These are phyloP conservation scores for Cryptoblepharus egeriae DNA, from an alignment of 2,797 vertebrate genomes.

Conservation along the genomic window DNA sequence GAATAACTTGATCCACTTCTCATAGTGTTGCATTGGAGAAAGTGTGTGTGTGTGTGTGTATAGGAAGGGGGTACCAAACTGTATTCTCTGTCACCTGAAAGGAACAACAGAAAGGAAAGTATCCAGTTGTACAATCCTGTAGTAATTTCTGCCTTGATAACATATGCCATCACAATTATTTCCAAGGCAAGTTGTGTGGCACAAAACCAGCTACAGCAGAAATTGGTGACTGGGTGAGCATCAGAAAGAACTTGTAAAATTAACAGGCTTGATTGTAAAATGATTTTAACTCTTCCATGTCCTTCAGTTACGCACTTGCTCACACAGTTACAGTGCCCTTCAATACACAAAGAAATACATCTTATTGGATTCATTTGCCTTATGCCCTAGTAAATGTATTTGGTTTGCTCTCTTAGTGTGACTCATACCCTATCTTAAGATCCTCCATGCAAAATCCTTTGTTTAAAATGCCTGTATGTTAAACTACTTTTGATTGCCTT, in stretches of 20 bases:
- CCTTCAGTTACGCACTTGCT: too few relatives aligned
- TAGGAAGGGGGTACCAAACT: background rate
- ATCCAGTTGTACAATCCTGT: background rate
- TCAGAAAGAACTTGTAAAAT: background rate
- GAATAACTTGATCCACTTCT: background rate
- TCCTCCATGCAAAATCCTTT: background rate
- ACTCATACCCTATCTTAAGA: background rate
- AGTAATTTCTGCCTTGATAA: background rate
- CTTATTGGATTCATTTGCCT: too few relatives aligned
- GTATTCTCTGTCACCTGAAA: too few relatives aligned
- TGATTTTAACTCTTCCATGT: background rate
- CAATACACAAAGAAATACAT: too few relatives aligned
- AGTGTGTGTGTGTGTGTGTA: background rate
- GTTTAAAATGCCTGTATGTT: background rate
- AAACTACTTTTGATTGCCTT: background rate
- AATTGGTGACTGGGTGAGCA: too few relatives aligned
- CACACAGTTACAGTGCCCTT: too few relatives aligned
- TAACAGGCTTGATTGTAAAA: background rate
- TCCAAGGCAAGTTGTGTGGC: background rate
- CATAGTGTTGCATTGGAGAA: background rate
- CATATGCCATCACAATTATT: background rate
- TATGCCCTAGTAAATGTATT: too few relatives aligned
- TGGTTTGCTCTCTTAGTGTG: background rate
- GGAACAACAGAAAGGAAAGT: background rate
- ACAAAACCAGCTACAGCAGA: too few relatives aligned